A percentile compares a stretch with the other conserved stretches of the same genome.
Evolutionary conservation across 2,113 vertebrate species (phyloP).

Genomic region (Pongo abelii): DNA sequence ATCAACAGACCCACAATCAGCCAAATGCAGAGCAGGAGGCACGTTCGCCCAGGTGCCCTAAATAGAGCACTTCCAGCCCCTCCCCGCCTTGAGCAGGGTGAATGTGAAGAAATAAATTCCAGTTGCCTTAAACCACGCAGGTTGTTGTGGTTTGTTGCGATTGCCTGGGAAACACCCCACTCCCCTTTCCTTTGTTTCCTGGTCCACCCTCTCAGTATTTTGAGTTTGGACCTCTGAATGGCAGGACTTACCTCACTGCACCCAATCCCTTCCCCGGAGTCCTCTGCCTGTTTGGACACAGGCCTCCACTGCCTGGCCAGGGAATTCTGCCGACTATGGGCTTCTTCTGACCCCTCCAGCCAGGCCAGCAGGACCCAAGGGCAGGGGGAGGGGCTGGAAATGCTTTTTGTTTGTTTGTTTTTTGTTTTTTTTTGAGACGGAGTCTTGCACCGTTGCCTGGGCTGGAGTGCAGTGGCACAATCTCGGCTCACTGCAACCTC

Average conservation of each 20-base stretch:
- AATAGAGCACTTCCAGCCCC: no score
- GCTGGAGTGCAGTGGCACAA: no score
- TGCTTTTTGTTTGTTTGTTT: no score
- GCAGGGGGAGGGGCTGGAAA: no score
- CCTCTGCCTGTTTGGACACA: neutral
- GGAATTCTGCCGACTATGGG: neutral
- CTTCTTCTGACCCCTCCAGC: neutral
- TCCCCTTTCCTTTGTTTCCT: neutral
- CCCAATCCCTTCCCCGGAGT: neutral
- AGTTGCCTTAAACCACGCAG: neutral
- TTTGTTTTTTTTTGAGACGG: no score
- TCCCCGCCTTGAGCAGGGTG: no score
- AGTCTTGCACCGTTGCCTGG: no score
- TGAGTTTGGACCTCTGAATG: neutral
- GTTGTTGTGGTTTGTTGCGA: neutral
- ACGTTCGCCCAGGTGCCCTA: no score
- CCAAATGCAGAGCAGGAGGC: no score
- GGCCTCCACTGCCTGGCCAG: neutral
- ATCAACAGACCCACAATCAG: no score
- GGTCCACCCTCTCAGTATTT: neutral
- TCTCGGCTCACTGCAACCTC: no score
- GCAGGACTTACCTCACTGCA: accelerated
- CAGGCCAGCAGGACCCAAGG: neutral
- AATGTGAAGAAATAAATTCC: neutral
- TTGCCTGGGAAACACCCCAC: neutral